Conservation (phyloP, 1,140 invertebrate genomes). For the Procambarus clarkii region DNA sequence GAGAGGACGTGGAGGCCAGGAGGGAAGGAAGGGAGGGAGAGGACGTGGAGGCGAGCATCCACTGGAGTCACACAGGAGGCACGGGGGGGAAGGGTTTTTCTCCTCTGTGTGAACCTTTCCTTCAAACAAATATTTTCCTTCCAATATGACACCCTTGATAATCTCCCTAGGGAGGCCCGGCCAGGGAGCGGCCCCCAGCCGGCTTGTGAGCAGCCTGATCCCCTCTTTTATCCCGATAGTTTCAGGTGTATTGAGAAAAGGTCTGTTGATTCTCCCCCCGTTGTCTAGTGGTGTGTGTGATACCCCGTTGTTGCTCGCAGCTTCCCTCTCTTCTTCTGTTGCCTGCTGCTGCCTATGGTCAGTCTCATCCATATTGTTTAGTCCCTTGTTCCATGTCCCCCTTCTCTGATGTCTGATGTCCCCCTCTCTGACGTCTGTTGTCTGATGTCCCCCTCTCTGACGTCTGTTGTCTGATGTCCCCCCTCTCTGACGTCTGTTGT, state of each 20-base stretch:
- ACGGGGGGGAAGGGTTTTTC: slow-evolving; percentile 54
- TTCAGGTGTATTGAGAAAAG: slow-evolving; percentile 54
- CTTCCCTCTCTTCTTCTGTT: neutral
- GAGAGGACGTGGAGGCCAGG: slow-evolving; percentile 9
- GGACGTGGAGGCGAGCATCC: slow-evolving; percentile 12
- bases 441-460: no score
- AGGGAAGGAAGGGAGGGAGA: slow-evolving; percentile 15
- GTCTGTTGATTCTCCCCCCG: slow-evolving; percentile 37
- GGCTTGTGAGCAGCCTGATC: slow-evolving; percentile 43
- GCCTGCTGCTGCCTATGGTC: neutral
- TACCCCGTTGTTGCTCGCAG: slow-evolving; percentile 4
- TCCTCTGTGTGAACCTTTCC: slow-evolving; percentile 55
- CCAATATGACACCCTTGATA: slow-evolving; percentile 62
- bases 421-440: no score
- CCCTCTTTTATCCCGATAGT: slow-evolving; percentile 41
- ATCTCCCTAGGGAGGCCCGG: slow-evolving; percentile 43
- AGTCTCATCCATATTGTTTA: neutral
- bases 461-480: neutral
- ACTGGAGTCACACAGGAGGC: slow-evolving; percentile 30
- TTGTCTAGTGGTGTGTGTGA: slow-evolving; percentile 18
- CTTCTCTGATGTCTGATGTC: neutral
- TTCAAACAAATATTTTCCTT: slow-evolving; percentile 62
- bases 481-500: neutral
- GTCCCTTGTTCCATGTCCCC: no score
- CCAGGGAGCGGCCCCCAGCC: slow-evolving; percentile 24